A percentile compares a stretch with the other conserved stretches of the same genome.
These are phyloP conservation scores for Nasonia oneida DNA, from an alignment of 2,888 invertebrate genomes.

Conservation along the genomic window DNA sequence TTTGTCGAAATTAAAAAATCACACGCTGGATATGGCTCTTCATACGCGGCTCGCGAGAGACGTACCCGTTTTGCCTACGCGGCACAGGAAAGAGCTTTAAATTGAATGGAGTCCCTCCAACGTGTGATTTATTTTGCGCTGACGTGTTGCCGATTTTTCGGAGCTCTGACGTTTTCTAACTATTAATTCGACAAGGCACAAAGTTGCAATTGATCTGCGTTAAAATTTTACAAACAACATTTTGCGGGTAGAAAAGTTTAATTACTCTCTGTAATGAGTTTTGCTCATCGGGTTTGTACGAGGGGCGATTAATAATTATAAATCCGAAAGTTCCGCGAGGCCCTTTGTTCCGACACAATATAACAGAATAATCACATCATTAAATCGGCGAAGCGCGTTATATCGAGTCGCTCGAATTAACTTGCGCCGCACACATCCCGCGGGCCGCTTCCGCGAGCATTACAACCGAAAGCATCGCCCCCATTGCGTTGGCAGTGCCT, in stretches of 20 bases:
- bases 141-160: too few species aligned
- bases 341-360: not conserved
- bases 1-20: slow-evolving; percentile 60
- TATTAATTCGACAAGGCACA: not conserved
- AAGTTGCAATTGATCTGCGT: not conserved
- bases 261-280: not conserved
- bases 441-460: not conserved
- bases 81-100: slow-evolving; percentile 24
- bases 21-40: not conserved
- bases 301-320: slow-evolving; percentile 17
- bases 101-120: slow-evolving; percentile 53
- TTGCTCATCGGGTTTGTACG: not conserved
- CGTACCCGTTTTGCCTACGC: not conserved
- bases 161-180: not conserved
- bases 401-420: slow-evolving; percentile 16
- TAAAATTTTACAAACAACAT: not conserved
- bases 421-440: not conserved
- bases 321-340: not conserved
- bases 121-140: slow-evolving; percentile 54
- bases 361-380: slow-evolving; percentile 10
- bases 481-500: not conserved
- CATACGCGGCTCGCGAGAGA: too few species aligned
- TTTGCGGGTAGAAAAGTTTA: not conserved
- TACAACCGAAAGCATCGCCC: not conserved
- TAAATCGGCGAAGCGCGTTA: slow-evolving; percentile 34